A percentile compares a stretch with the other conserved stretches of the same genome.
These are phyloP conservation scores for Pyrgilauda ruficollis DNA, from an alignment of 2,113 vertebrate genomes.

Conservation along the genomic window DNA sequence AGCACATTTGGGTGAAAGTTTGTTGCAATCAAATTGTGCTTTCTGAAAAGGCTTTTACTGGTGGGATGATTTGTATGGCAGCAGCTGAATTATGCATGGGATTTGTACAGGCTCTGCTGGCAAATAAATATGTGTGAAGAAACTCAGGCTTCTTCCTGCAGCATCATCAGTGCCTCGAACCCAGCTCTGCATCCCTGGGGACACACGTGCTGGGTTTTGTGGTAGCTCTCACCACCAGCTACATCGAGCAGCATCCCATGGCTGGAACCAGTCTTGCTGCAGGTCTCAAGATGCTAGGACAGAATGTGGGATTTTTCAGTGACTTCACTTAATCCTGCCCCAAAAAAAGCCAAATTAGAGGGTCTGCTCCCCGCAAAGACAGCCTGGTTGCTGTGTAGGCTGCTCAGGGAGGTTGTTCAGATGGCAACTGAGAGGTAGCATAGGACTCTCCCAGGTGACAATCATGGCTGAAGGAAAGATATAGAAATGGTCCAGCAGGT, in stretches of 20 bases:
- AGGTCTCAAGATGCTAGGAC: background rate
- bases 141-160: background rate
- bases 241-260: rapidly evolving
- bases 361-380: background rate
- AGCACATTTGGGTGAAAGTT: conserved; percentile 8
- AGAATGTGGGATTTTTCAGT: background rate
- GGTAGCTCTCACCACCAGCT: background rate
- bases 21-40: background rate
- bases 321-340: background rate
- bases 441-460: background rate
- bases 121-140: background rate
- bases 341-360: background rate
- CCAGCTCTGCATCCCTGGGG: background rate
- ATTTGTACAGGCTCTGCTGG: background rate
- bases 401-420: background rate
- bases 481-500: background rate
- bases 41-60: background rate
- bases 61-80: background rate
- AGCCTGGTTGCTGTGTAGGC: background rate
- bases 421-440: background rate
- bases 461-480: background rate
- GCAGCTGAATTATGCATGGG: background rate
- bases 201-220: rapidly evolving
- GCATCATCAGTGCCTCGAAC: background rate
- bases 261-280: background rate